Conservation (phyloP, 2,113 vertebrate species). For the Tenebrosternarchus preto region DNA sequence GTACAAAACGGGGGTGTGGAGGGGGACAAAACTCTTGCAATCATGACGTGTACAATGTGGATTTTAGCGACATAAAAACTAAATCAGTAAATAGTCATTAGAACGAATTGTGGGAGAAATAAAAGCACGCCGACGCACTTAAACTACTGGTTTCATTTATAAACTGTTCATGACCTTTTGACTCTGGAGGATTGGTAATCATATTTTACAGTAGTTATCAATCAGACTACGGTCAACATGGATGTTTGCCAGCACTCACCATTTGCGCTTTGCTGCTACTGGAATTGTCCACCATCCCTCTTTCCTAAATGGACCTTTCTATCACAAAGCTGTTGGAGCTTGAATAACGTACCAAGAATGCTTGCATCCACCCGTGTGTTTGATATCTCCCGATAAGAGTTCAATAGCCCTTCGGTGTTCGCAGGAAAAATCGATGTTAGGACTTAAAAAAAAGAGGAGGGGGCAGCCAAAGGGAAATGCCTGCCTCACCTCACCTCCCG, state of each 20-base stretch:
- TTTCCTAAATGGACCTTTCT: slow-evolving; percentile 54
- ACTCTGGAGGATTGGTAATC: slow-evolving; percentile 26
- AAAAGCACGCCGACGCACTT: neutral
- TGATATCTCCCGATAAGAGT: slow-evolving; percentile 43
- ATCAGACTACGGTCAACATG: slow-evolving; percentile 39
- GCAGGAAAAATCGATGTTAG: slow-evolving; percentile 46
- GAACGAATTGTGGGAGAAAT: neutral
- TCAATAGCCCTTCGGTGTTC: slow-evolving; percentile 36
- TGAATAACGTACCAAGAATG: slow-evolving; percentile 57
- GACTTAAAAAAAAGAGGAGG: slow-evolving; percentile 49
- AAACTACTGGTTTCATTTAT: neutral
- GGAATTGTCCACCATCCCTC: slow-evolving; percentile 76
- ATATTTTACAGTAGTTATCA: slow-evolving; percentile 66
- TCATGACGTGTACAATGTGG: slow-evolving; percentile 53
- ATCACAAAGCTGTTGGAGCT: slow-evolving; percentile 35
- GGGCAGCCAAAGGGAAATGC: slow-evolving; percentile 67
- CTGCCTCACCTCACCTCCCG: slow-evolving; percentile 65
- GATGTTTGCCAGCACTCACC: slow-evolving; percentile 71
- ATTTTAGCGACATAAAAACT: slow-evolving; percentile 34
- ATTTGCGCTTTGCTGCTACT: slow-evolving; percentile 72
- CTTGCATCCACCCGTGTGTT: slow-evolving; percentile 50
- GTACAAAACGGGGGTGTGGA: neutral
- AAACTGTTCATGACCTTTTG: neutral
- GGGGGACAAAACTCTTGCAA: slow-evolving; percentile 3
- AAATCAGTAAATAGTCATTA: neutral